These are phyloP conservation scores for Drosophila suboccidentalis DNA, from an alignment of 2,888 invertebrate genomes.

Conservation along the genomic window DNA sequence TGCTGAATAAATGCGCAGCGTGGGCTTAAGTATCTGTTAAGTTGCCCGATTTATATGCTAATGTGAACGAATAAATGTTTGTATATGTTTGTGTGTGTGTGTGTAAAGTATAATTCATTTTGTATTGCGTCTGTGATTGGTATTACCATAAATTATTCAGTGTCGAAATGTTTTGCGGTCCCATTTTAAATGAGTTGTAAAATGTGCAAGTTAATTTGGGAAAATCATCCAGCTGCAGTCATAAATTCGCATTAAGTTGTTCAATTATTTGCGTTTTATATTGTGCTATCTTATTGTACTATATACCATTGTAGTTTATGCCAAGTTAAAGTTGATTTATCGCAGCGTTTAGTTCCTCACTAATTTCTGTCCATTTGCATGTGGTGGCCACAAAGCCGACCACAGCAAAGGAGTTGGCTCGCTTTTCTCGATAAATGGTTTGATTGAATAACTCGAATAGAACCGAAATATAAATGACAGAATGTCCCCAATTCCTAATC, in stretches of 20 bases:
- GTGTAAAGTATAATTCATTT: constrained; percentile 51
- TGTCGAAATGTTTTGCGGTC: constrained; percentile 65
- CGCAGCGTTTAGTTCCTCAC: constrained; percentile 33
- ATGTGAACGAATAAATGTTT: constrained; percentile 31
- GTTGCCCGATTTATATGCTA: constrained; percentile 56
- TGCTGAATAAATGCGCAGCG: constrained; percentile 25
- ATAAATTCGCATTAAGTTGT: constrained; percentile 72
- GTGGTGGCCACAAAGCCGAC: constrained; percentile 40
- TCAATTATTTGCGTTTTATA: constrained; percentile 49
- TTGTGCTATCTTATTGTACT: constrained; percentile 11
- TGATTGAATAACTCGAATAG: constrained; percentile 72
- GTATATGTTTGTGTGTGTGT: constrained; percentile 18
- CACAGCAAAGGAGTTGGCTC: constrained; percentile 55
- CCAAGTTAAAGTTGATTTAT: constrained; percentile 47
- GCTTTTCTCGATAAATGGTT: constrained; percentile 39
- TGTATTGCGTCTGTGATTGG: constrained; percentile 61
- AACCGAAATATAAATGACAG: constrained; percentile 70
- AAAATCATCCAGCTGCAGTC: constrained; percentile 45
- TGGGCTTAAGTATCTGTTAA: constrained; percentile 61
- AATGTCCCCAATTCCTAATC: constrained; percentile 7
- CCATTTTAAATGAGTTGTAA: constrained; percentile 62
- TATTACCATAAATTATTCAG: constrained; percentile 69
- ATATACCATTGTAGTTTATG: not conserved
- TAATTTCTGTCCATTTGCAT: constrained; percentile 64
- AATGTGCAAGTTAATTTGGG: constrained; percentile 63